Evolutionary conservation across 2,888 invertebrate species (phyloP), one percentile per base, ranked within the genome.

Genomic region (Parapristionchus giblindavisi): DNA sequence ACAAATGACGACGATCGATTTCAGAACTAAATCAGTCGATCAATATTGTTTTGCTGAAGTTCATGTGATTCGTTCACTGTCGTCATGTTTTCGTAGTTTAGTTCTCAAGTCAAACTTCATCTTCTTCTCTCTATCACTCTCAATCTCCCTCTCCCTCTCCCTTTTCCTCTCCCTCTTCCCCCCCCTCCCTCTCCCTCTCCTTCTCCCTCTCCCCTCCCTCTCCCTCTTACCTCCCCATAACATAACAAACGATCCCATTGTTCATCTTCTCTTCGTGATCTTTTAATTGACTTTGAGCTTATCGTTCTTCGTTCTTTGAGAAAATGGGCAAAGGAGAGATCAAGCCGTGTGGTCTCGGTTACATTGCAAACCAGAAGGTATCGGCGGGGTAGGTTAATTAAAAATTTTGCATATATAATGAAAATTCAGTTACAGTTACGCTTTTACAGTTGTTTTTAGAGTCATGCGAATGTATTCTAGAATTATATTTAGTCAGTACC

Each of bases 331-430:
- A 68, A 52, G 27, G 52, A 34, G 68, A 68, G 51, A 54, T 54
- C 32, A 71, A 56, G 54, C 56, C 70, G 6, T 40, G 48, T 6
- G 70, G 70, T 11, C 27, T 71, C 56, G 70, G 70, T 3, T 54
- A 71, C 14, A 71, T 71, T 36, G 70, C 70, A 1, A 71, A 56
- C 29, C 70, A 71, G 56, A 71, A 56, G 40, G 24, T 70, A 0
- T 4, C 34, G 0, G 34, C 66, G 11, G 52, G n/a, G 66, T 66
- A 17, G 8, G 51, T 66, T 34, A n/a, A n/a, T n/a, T n/a, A n/a
- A n/a, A n/a, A n/a, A n/a, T n/a, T n/a, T n/a, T n/a, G n/a, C n/a
- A n/a, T n/a, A n/a, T n/a, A n/a, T n/a, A n/a, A n/a, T n/a, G n/a
- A n/a, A n/a, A n/a, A n/a, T n/a, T n/a, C n/a, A n/a, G n/a, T n/a